Base-by-base conservation (phyloP, 2,113 vertebrate species). In the human region DNA sequence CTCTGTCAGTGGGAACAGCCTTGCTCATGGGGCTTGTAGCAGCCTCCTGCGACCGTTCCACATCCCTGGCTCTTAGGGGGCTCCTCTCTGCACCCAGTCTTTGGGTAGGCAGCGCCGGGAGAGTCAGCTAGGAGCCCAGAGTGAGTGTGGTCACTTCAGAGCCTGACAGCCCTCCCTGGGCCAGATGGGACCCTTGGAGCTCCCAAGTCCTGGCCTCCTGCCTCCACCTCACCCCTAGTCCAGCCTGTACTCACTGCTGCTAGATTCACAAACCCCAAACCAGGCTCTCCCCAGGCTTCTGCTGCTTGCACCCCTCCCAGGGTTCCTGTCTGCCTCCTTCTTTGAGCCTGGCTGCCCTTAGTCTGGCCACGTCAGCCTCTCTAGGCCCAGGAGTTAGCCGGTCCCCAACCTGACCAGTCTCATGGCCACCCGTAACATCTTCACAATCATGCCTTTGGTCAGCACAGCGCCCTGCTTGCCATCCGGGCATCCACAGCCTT, bases 221-320 rank as follows among this genome's bases (percentile, higher is more conserved):
- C 50, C 81, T 45, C 80, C 48, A 45, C 66, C 20, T 9, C n/a
- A 2, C 27, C 18, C 45, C n/a, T 8, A 40, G 12, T 20, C 61
- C 18, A 18, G 61, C 70, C 25, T 52, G 12, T 2, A 32, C 45
- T 32, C 48, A 32, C 35, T 0, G 3, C n/a, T 8, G 78, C 61
- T n/a, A 61, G 66, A 43, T 4, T 3, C 57, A 23, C 38, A 57
- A 18, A 52, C 48, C 35, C 32, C 6, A 11, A 8, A 3, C 30
- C 8, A 35, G 55, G 48, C 50, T 43, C 9, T 38, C 18, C 38
- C 76, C 30, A 61, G 11, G 48, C 27, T 3, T 1, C 66, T 55
- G 27, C 10, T 25, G 38, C 64, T 27, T 1, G 73, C 52, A 0
- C 0, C 12, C 35, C 55, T 61, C 48, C 50, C 0, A 1, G 57